Evolutionary conservation across 2,113 vertebrate genomes (phyloP).

Genomic region (Coturnix japonica): DNA sequence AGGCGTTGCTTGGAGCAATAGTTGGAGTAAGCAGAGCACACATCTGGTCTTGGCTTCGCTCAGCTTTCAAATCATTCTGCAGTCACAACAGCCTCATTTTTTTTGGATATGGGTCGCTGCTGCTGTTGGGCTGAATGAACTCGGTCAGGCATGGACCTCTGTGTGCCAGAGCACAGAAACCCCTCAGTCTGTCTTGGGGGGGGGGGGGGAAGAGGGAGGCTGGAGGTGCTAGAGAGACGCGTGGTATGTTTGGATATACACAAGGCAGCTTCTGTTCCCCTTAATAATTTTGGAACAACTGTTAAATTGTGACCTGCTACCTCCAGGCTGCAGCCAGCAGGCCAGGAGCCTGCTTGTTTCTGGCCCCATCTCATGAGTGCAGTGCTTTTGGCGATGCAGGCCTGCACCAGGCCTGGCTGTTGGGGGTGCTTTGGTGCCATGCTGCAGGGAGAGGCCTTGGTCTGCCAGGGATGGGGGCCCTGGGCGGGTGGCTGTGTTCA

Average conservation of each 20-base stretch:
- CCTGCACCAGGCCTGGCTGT: not conserved
- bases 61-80: slow-evolving; percentile 31
- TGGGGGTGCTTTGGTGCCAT: not conserved
- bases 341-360: not conserved
- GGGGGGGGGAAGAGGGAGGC: not conserved
- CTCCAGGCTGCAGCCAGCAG: not conserved
- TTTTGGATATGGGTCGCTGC: slow-evolving; percentile 12
- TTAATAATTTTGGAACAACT: slow-evolving; percentile 8
- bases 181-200: not conserved
- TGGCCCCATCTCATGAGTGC: rapidly evolving
- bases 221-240: not conserved
- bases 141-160: slow-evolving; percentile 27
- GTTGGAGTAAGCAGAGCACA: slow-evolving; percentile 13
- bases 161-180: not conserved
- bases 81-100: slow-evolving; percentile 31
- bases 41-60: slow-evolving; percentile 26
- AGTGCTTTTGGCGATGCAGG: not conserved
- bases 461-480: not conserved
- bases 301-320: not conserved
- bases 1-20: slow-evolving; percentile 23
- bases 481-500: not conserved
- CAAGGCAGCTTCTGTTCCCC: not conserved
- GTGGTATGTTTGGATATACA: not conserved
- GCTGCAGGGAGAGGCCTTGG: not conserved
- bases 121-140: slow-evolving; percentile 6